Evolutionary conservation across 2,888 invertebrate species (phyloP), one percentile per base, ranked within the genome.

Genomic region (Allacma fusca): DNA sequence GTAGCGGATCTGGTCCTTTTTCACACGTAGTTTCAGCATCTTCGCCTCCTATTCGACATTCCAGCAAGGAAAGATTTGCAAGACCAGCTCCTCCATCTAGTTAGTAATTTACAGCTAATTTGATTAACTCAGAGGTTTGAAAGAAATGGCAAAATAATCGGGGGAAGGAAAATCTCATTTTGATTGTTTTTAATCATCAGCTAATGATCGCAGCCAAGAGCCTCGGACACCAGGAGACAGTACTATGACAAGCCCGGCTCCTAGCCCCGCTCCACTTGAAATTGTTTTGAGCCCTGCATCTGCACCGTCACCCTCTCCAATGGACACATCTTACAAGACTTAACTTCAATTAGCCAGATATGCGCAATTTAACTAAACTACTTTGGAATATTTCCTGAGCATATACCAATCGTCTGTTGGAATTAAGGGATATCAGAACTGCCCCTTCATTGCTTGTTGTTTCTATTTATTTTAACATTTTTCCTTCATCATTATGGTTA

Each of bases 211-310:
- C 50, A 78, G 76, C 74, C 83, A 83, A 70, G 83, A 83, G 73
- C 83, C 83, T 26, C 77, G 83, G 68, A 83, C 83, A 26, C 83
- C 82, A 24, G 82, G 83, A 43, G 83, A 83, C 67, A 81, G 81
- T 68, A 80, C 81, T 26, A 83, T 83, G 83, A 80, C 81, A 19
- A 83, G 82, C 69, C 83, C 83, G n/a, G 81, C 82, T 44, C 83
- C 83, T 23, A 82, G 82, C 64, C 82, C 82, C n/a, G 80, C 81
- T 62, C 82, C 83, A 24, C 72, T 81, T 44, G 82, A 81, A 28
- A 76, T 81, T 59, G 82, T 81, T 16, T 81, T 83, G 82, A 83
- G 82, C 50, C 82, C 83, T 29, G 80, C 80, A 34, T 77, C 83
- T 40, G 81, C 82, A 34, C 82, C 82, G 24, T 82, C 83, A 26